Evolutionary conservation across 2,888 invertebrate species (phyloP).

Genomic region (Spicauda simplicius): DNA sequence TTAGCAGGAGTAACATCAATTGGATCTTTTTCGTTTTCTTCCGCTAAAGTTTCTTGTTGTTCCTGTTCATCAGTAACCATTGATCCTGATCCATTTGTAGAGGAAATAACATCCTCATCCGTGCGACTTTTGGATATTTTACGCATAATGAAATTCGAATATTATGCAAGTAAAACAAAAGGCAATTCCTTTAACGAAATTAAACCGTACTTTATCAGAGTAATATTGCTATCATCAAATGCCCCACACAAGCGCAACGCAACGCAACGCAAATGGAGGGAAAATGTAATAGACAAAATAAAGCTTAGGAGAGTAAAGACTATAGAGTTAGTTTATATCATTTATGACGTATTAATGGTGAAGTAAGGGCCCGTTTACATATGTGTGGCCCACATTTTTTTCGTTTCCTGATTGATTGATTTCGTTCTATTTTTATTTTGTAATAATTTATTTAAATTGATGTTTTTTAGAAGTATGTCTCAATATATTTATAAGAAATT

Average conservation of each 20-base stretch:
- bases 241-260: slow-evolving; percentile 9
- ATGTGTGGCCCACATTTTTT: too few species aligned
- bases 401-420: too few species aligned
- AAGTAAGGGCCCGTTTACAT: too few species aligned
- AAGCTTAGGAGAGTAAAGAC: slow-evolving; percentile 8
- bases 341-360: too few species aligned
- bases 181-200: neutral
- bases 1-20: slow-evolving; percentile 29
- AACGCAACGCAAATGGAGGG: slow-evolving; percentile 43
- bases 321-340: too few species aligned
- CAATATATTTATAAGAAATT: too few species aligned
- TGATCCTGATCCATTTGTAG: slow-evolving; percentile 78
- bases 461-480: too few species aligned
- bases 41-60: slow-evolving; percentile 50
- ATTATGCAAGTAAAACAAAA: neutral
- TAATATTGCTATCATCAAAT: neutral
- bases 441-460: too few species aligned
- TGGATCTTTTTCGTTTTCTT: slow-evolving; percentile 47
- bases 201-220: neutral
- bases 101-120: slow-evolving; percentile 76
- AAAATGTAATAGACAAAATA: slow-evolving; percentile 40
- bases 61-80: slow-evolving; percentile 47
- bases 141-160: slow-evolving; percentile 61
- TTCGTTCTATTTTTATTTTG: too few species aligned
- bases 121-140: slow-evolving; percentile 76